Evolutionary conservation across 2,113 vertebrate genomes (phyloP), one percentile per base, ranked within the genome.

Genomic region (Xenus cinereus): DNA sequence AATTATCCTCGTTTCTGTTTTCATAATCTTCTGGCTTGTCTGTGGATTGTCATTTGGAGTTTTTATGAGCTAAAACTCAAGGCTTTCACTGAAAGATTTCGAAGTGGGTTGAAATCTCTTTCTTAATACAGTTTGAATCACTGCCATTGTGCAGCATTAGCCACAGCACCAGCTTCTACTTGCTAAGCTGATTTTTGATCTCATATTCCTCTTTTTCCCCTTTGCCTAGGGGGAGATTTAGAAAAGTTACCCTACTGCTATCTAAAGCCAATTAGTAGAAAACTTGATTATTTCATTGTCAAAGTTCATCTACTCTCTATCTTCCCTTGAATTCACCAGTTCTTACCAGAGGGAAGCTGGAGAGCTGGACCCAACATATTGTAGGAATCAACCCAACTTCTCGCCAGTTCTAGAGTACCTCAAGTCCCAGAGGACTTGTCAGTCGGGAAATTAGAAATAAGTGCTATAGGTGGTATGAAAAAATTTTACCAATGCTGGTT

Each of bases 181-280:
- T 24, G 71, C 41, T 89, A 59, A 91, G 77, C 81, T 95, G 80
- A 41, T 57, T 91, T 91, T 91, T 91, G 46, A 79, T 87, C 89
- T 84, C 39, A 53, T 89, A 57, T 41, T 79, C 72, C 48, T 64
- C 78, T 72, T 84, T 59, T 75, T 51, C 35, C 30, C 60, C 62
- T 60, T 84, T 81, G 71, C 84, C 69, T 60, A 15, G 46, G 81
- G 64, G 80, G 56, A 77, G 73, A 87, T 82, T 74, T 73, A 78
- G 77, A 62, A 76, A 76, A 32, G 48, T 89, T 91, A 71, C 73
- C 43, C 39, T 71, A 7, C 33, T 84, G 66, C 76, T 75, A 39
- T 56, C 73, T 54, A 39, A 75, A 87, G 56, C 43, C 26, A 94
- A 35, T 72, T 76, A 84, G 51, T 15, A 63, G 33, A 46, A 67